A percentile compares a stretch with the other conserved stretches of the same genome.
phyloP scores from a whole-genome alignment of 1,140 invertebrate species.

The Mamestra configurata region DNA sequence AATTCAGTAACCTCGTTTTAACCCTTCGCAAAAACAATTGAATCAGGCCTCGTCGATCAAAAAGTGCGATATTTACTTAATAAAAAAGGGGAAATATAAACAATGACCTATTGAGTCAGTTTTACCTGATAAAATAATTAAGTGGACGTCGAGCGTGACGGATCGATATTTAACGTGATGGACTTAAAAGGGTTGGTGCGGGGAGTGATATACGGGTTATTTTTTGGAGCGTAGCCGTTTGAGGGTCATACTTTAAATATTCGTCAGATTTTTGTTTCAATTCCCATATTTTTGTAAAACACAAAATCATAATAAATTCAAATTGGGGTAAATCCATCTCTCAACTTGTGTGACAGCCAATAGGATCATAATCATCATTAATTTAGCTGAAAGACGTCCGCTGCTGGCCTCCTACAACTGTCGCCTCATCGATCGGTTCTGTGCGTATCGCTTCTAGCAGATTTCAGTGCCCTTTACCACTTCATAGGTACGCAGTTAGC shows the following conservation, averaged over 20 bases:
- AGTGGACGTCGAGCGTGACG: conserved; percentile 51
- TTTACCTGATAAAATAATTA: conserved; percentile 48
- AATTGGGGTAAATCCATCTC: too few relatives aligned
- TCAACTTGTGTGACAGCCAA: too few relatives aligned
- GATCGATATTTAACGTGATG: conserved; percentile 61
- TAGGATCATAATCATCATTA: too few relatives aligned
- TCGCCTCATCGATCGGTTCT: too few relatives aligned
- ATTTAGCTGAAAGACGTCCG: too few relatives aligned
- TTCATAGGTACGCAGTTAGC: too few relatives aligned
- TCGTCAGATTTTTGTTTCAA: too few relatives aligned
- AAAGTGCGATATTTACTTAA: conserved; percentile 1
- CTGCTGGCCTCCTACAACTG: too few relatives aligned
- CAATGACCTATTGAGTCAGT: conserved; percentile 33
- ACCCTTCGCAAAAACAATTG: conserved; percentile 10
- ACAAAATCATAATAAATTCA: too few relatives aligned
- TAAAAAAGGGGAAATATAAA: conserved; percentile 13
- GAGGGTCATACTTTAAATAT: background rate
- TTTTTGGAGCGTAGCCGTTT: background rate
- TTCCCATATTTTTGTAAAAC: too few relatives aligned
- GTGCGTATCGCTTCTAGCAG: too few relatives aligned
- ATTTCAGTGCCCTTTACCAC: too few relatives aligned
- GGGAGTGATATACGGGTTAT: conserved; percentile 26
- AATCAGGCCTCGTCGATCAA: conserved; percentile 16
- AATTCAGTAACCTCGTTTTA: background rate
- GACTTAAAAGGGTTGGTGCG: conserved; percentile 51